phyloP scores from a whole-genome alignment of 2,797 vertebrate genomes.

The Selene dorsalis region DNA sequence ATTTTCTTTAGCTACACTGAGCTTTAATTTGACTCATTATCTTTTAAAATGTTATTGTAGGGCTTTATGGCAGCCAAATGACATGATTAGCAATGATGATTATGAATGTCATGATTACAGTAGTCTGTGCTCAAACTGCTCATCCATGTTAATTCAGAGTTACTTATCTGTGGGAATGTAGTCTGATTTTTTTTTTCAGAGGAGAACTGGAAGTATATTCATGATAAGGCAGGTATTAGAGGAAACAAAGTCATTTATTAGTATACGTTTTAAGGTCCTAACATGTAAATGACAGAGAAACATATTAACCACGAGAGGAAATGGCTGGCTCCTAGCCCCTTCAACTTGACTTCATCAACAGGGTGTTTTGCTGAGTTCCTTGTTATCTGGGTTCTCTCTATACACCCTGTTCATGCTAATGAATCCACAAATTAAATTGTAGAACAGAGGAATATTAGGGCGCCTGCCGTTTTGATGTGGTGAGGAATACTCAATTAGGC shows the following conservation, averaged over 20 bases:
- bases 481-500: conserved; percentile 81
- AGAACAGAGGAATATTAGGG: conserved; percentile 79
- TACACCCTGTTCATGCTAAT: conserved; percentile 75
- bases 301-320: conserved; percentile 37
- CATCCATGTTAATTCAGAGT: conserved; percentile 33
- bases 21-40: conserved; percentile 74
- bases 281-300: conserved; percentile 29
- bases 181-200: conserved; percentile 11
- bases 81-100: conserved; percentile 62
- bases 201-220: conserved; percentile 18
- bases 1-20: conserved; percentile 41
- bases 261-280: not conserved
- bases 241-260: not conserved
- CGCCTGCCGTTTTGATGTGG: conserved; percentile 70
- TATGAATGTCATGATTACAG: conserved; percentile 48
- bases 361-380: conserved; percentile 49
- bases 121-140: conserved; percentile 31
- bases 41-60: conserved; percentile 58
- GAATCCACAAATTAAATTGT: conserved; percentile 86
- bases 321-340: conserved; percentile 18
- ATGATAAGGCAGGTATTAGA: conserved; percentile 6
- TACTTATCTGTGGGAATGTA: conserved; percentile 29
- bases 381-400: conserved; percentile 69
- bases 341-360: conserved; percentile 51
- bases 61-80: conserved; percentile 54